Percentiles rank a stretch among this genome's conserved stretches.
These are phyloP conservation scores for Meteorus sp. DNA, from an alignment of 1,140 invertebrate species.

Conservation along the genomic window DNA sequence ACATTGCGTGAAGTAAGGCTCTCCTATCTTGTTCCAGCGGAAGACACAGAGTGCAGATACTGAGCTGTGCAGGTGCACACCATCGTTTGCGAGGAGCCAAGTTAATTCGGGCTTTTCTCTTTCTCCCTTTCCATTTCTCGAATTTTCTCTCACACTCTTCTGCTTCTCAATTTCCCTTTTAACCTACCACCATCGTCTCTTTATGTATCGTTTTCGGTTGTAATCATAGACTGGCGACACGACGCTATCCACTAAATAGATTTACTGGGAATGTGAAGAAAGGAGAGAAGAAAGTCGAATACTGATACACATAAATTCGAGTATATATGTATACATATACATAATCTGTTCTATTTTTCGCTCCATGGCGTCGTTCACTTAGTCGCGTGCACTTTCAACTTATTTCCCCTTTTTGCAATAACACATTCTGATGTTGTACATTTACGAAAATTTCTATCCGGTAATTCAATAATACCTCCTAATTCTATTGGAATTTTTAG, in stretches of 20 bases:
- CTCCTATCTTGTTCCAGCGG: constrained; percentile 29
- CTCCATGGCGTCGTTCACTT: constrained; percentile 32
- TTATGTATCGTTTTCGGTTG: too few species aligned
- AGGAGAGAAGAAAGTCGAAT: constrained; percentile 16
- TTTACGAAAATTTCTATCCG: constrained; percentile 20
- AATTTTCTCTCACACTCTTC: background rate
- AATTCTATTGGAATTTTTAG: too few species aligned
- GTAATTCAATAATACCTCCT: too few species aligned
- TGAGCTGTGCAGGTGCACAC: constrained; percentile 40
- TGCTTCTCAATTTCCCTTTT: background rate
- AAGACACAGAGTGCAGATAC: constrained; percentile 23
- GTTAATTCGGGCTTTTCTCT: constrained; percentile 48
- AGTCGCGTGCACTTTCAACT: background rate
- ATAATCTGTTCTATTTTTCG: constrained; percentile 48
- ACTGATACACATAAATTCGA: background rate
- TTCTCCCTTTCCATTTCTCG: constrained; percentile 24
- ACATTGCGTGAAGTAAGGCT: background rate
- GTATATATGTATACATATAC: constrained; percentile 23
- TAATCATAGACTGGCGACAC: too few species aligned
- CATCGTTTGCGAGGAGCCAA: constrained; percentile 25
- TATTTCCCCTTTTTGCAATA: background rate
- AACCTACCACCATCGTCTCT: constrained; percentile 12
- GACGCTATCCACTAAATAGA: too few species aligned
- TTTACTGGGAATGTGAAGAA: constrained; percentile 43
- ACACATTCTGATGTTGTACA: constrained; percentile 20